Percentiles rank a stretch among this genome's conserved stretches.
Conservation (phyloP, 2,113 vertebrate genomes). For the Malaclemys terrapin region DNA sequence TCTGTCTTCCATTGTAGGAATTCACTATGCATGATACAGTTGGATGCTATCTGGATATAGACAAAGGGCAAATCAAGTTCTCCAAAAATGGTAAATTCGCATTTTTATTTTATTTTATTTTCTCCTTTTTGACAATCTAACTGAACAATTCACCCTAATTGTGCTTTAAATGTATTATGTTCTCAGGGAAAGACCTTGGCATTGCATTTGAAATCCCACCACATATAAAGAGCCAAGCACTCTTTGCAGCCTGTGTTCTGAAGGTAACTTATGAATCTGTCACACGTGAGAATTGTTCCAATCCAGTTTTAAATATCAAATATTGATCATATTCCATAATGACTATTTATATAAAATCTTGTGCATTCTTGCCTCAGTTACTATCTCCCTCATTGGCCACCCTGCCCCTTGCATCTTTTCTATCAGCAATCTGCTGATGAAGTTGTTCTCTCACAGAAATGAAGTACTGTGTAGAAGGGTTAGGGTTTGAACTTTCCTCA, state of each 20-base stretch:
- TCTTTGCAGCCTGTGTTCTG: slow-evolving; percentile 95
- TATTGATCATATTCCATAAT: background rate
- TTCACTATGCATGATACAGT: slow-evolving; percentile 98
- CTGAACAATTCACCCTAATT: background rate
- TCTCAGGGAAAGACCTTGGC: slow-evolving; percentile 93
- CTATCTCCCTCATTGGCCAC: background rate
- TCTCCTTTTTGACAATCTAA: background rate
- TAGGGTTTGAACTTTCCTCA: background rate
- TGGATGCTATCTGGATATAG: slow-evolving; percentile 92
- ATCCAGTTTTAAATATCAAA: background rate
- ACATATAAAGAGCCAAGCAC: slow-evolving; percentile 88
- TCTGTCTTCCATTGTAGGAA: slow-evolving; percentile 80
- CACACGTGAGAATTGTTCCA: background rate
- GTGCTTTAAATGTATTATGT: background rate
- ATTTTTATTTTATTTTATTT: no score
- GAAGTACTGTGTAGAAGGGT: fast-evolving
- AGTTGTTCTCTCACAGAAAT: background rate
- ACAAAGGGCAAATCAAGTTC: slow-evolving; percentile 89
- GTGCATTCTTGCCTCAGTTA: background rate
- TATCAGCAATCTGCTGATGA: background rate
- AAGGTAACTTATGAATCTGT: slow-evolving; percentile 84
- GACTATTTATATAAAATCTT: background rate
- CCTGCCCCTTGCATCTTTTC: background rate
- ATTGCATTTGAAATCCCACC: slow-evolving; percentile 92
- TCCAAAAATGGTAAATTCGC: slow-evolving; percentile 91